Evolutionary conservation across 2,113 vertebrate species (phyloP).

Genomic region (Chloropsis hardwickii): DNA sequence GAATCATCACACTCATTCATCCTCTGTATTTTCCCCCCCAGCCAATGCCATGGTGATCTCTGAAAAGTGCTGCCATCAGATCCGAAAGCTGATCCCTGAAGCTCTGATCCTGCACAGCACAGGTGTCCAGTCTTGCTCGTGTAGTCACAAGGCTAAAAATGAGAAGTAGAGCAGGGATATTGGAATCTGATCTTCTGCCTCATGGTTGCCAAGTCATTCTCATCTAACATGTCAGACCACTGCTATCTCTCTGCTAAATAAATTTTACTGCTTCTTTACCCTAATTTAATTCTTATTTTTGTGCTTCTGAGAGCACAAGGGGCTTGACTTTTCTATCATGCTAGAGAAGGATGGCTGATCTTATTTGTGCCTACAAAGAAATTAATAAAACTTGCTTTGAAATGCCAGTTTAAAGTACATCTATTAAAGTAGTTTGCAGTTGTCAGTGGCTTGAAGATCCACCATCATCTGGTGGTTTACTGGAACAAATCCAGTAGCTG

Average conservation of each 20-base stretch:
- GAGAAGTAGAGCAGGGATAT: background rate
- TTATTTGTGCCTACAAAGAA: background rate
- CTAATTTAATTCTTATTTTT: background rate
- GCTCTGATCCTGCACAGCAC: background rate
- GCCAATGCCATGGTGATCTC: background rate
- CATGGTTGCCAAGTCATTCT: background rate
- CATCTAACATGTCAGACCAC: background rate
- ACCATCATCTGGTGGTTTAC: background rate
- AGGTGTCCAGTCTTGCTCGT: background rate
- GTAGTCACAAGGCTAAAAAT: slow-evolving; percentile 50
- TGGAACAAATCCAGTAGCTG: background rate
- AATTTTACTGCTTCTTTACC: background rate
- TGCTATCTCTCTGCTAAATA: background rate
- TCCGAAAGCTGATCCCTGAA: background rate
- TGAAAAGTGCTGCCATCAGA: background rate
- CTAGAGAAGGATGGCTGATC: background rate
- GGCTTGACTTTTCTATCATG: background rate
- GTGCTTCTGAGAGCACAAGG: background rate
- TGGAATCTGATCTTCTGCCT: slow-evolving; percentile 14
- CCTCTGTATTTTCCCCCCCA: background rate
- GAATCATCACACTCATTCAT: background rate
- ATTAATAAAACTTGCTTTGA: background rate
- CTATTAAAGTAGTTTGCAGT: background rate
- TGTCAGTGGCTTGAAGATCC: background rate
- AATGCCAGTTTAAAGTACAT: background rate